Percentiles rank a stretch among this genome's conserved stretches.
Evolutionary conservation across 2,888 invertebrate genomes (phyloP).

Genomic region (Heterodera filipjevi): DNA sequence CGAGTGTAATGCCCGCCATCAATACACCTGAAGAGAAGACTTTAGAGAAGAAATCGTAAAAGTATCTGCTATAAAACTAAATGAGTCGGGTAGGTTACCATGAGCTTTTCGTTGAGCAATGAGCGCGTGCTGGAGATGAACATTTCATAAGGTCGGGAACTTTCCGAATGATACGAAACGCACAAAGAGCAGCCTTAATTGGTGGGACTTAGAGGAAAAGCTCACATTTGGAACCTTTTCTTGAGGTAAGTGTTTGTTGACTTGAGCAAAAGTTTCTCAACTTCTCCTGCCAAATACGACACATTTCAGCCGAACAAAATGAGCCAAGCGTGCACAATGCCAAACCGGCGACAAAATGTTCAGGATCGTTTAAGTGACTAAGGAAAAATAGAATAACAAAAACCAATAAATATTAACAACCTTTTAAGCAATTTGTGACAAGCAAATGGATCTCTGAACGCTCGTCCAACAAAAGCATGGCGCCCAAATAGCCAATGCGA

Average conservation of each 20-base stretch:
- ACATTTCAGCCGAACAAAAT: slow-evolving; percentile 98
- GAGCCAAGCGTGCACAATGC: slow-evolving; percentile 96
- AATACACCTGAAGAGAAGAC: slow-evolving; percentile 82
- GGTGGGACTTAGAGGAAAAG: too few relatives aligned
- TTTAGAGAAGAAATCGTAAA: too few relatives aligned
- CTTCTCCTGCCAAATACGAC: slow-evolving; percentile 90
- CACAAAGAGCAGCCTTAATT: slow-evolving; percentile 75
- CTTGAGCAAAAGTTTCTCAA: slow-evolving; percentile 93
- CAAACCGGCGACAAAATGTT: slow-evolving; percentile 95
- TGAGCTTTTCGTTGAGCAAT: slow-evolving; percentile 96
- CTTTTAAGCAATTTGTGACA: slow-evolving; percentile 98
- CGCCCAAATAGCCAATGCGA: slow-evolving; percentile 96
- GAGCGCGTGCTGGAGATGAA: slow-evolving; percentile 95
- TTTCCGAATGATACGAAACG: slow-evolving; percentile 89
- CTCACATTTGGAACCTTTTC: too few relatives aligned
- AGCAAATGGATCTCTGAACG: slow-evolving; percentile 96
- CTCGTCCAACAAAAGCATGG: slow-evolving; percentile 96
- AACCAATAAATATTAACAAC: slow-evolving; percentile 73
- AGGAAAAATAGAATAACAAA: too few relatives aligned
- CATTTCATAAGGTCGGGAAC: slow-evolving; percentile 98
- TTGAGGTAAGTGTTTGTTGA: slow-evolving; percentile 98
- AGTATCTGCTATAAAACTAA: too few relatives aligned
- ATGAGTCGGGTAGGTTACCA: too few relatives aligned
- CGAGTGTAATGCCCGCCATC: slow-evolving; percentile 94
- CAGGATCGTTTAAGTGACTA: slow-evolving; percentile 95